Percentiles rank a stretch among this genome's conserved stretches.
phyloP scores from a whole-genome alignment of 2,888 invertebrate genomes.

The Ecdyonurus torrentis region DNA sequence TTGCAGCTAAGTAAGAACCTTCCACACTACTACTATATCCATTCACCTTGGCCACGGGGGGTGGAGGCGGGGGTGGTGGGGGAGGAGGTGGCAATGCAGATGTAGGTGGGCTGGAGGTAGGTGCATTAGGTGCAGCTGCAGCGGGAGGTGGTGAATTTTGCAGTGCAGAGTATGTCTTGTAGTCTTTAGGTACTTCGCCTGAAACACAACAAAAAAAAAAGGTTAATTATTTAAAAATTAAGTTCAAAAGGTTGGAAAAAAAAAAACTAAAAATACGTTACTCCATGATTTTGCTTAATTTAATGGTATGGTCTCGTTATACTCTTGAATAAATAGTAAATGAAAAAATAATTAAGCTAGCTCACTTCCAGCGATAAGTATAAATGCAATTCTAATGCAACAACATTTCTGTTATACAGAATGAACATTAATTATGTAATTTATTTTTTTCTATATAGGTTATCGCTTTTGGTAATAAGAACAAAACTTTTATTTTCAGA shows the following conservation, averaged over 20 bases:
- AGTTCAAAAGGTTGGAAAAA: background rate
- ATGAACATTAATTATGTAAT: too few relatives aligned
- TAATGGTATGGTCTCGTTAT: too few relatives aligned
- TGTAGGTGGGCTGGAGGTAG: background rate
- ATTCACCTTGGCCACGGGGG: background rate
- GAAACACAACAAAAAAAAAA: background rate
- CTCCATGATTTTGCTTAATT: too few relatives aligned
- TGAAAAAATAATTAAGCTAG: too few relatives aligned
- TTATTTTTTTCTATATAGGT: too few relatives aligned
- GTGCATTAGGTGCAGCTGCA: background rate
- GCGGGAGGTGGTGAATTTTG: conserved; percentile 1
- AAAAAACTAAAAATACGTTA: too few relatives aligned
- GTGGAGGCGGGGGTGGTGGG: background rate
- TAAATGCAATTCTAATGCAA: too few relatives aligned
- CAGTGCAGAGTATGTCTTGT: conserved; percentile 12
- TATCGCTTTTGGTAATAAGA: too few relatives aligned
- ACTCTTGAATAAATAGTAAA: too few relatives aligned
- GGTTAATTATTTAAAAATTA: background rate
- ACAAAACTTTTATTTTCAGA: too few relatives aligned
- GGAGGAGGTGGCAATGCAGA: background rate
- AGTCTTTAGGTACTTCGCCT: conserved; percentile 19
- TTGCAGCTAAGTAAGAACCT: background rate
- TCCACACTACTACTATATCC: background rate
- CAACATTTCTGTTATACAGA: too few relatives aligned
- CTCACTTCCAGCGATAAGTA: too few relatives aligned